Percentiles rank a stretch among this genome's conserved stretches.
Evolutionary conservation across 1,140 invertebrate genomes (phyloP).

Genomic region (Calliopsis andreniformis): DNA sequence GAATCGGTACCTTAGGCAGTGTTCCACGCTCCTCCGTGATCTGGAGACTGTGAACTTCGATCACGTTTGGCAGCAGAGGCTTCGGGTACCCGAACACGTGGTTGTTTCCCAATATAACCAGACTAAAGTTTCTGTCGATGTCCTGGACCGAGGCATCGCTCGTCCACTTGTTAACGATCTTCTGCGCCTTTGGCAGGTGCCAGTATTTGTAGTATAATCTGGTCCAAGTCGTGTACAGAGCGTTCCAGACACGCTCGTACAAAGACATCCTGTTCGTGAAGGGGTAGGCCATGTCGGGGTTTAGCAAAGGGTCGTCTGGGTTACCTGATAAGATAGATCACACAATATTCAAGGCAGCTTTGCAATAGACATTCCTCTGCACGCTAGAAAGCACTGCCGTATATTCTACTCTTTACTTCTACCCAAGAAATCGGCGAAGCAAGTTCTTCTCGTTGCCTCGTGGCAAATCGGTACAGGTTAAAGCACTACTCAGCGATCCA

Average conservation of each 20-base stretch:
- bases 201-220: slow-evolving; percentile 72
- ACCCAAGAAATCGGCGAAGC: too few species aligned
- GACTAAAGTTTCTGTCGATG: slow-evolving; percentile 74
- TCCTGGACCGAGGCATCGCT: slow-evolving; percentile 63
- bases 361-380: too few species aligned
- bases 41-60: slow-evolving; percentile 83
- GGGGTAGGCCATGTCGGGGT: slow-evolving; percentile 76
- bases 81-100: slow-evolving; percentile 77
- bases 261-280: slow-evolving; percentile 73
- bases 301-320: slow-evolving; percentile 75
- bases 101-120: slow-evolving; percentile 76
- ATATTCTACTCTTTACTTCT: too few species aligned
- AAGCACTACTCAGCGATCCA: slow-evolving; percentile 62
- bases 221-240: slow-evolving; percentile 72
- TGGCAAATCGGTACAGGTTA: slow-evolving; percentile 51
- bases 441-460: too few species aligned
- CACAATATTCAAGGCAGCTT: too few species aligned
- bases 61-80: slow-evolving; percentile 79
- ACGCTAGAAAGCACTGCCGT: too few species aligned
- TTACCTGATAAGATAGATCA: slow-evolving; percentile 66
- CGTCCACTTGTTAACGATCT: slow-evolving; percentile 66
- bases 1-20: slow-evolving; percentile 58
- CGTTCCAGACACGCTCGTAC: slow-evolving; percentile 68
- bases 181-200: slow-evolving; percentile 70
- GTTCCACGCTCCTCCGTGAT: slow-evolving; percentile 64